Conservation (phyloP, 1,140 invertebrate species). For the Cephus cinctus region DNA sequence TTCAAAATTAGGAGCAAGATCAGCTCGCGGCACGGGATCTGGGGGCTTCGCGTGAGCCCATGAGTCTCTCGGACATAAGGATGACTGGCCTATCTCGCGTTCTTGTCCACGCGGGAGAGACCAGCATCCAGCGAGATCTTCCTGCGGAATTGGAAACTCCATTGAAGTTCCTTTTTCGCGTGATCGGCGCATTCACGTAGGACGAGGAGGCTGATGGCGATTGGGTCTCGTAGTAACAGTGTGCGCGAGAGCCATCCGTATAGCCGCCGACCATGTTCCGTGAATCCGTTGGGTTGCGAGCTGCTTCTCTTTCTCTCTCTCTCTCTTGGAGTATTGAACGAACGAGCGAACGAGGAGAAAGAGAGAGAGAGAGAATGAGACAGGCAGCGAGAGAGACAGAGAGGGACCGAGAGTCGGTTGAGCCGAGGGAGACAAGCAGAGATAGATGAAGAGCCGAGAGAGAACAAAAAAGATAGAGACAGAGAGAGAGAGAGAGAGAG, state of each 20-base stretch:
- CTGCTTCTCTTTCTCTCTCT: constrained; percentile 29
- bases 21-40: too few relatives aligned
- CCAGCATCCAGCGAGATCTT: too few relatives aligned
- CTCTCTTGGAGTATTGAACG: constrained; percentile 48
- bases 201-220: too few relatives aligned
- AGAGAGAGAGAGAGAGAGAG: constrained; percentile 24
- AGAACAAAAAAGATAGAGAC: constrained; percentile 20
- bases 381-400: background rate
- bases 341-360: constrained; percentile 36
- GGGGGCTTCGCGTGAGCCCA: too few relatives aligned
- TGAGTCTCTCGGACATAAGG: too few relatives aligned
- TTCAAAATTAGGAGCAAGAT: too few relatives aligned
- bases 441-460: constrained; percentile 5
- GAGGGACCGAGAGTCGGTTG: constrained; percentile 12
- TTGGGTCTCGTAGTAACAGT: too few relatives aligned
- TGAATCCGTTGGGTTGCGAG: constrained; percentile 30
- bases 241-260: constrained; percentile 36
- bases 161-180: too few relatives aligned
- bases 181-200: too few relatives aligned
- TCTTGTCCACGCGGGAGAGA: too few relatives aligned
- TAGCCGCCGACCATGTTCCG: constrained; percentile 34
- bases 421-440: constrained; percentile 18
- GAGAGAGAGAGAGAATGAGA: constrained; percentile 25
- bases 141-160: too few relatives aligned
- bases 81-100: too few relatives aligned